Evolutionary conservation across 1,140 invertebrate species (phyloP), one percentile per base, ranked within the genome.

Genomic region (Amyelois transitella): DNA sequence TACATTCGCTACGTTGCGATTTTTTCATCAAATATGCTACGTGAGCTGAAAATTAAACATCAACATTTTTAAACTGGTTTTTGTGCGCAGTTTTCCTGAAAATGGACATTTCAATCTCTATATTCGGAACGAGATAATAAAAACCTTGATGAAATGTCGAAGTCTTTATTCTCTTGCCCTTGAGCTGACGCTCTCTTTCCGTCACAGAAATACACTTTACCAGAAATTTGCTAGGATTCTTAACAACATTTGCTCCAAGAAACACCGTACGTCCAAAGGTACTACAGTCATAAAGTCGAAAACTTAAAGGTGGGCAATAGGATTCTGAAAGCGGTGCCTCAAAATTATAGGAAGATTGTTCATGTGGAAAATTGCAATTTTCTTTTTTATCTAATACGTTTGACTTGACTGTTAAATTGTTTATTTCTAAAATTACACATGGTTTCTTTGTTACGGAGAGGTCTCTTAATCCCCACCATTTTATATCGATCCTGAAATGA

Each of bases 401-500:
- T 0, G 92, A 92, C 54, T 90, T 90, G 6, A 92, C 61, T 18
- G 69, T 66, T 2, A 89, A 55, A 1, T 91, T 89, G 1, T 84
- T 84, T 38, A 90, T 91, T 62, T 92, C 90, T 0, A 92, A 65
- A 0, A 89, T 64, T 10, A 92, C 87, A 66, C 87, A 89, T 0
- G 91, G 91, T 58, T 88, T 90, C 28, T 81, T 82, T 0, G 91
- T 89, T 0, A 83, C 74, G 0, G 81, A 89, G 57, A 92, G 75
- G 45, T 92, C 85, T 18, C 91, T 73, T 0, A 92, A 74, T 14
- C 92, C 92, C 92, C 92, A 93, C 77, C 92, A 92, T 51, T 92
- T 89, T 4, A 92, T 81, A 56, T 93, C 92, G 1, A 92, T 67
- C 58, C 83, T 89, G 58, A 78, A 55, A 58, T 51, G 47, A 64